These are phyloP conservation scores for Heterohyrax brucei DNA, from an alignment of 2,797 vertebrate genomes.

Conservation along the genomic window DNA sequence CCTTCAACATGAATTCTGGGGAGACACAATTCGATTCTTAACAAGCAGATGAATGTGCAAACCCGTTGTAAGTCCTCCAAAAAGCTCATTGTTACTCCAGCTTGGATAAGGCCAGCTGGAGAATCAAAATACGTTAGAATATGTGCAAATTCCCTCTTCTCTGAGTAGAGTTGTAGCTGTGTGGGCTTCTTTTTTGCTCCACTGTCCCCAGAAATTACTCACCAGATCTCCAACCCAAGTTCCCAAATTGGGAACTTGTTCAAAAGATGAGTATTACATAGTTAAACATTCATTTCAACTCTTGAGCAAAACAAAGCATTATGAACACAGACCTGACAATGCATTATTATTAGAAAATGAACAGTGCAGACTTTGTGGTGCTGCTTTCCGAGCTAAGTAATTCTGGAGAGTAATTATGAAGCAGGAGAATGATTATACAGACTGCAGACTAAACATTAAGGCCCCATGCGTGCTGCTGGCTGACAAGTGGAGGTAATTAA, in stretches of 20 bases:
- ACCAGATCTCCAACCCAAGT: not conserved
- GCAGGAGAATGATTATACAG: slow-evolving; percentile 89
- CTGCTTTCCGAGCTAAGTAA: slow-evolving; percentile 82
- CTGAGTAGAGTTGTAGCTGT: not conserved
- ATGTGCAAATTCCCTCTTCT: not conserved
- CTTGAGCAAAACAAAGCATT: slow-evolving; percentile 16
- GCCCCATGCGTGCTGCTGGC: slow-evolving; percentile 87
- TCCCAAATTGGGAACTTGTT: slow-evolving; percentile 38
- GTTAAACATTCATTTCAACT: not conserved
- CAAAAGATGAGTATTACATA: not conserved
- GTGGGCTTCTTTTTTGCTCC: not conserved
- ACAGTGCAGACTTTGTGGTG: slow-evolving; percentile 74
- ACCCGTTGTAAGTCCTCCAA: not conserved
- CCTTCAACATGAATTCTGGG: not conserved
- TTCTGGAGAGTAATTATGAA: slow-evolving; percentile 83
- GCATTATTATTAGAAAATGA: slow-evolving; percentile 75
- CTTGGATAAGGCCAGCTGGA: not conserved
- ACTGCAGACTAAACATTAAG: slow-evolving; percentile 92
- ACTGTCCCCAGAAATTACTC: not conserved
- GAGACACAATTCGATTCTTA: not conserved
- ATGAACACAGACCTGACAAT: slow-evolving; percentile 69
- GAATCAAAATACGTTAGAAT: not conserved
- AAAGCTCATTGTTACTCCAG: not conserved
- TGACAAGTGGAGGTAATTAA: slow-evolving; percentile 91
- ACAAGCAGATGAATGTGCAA: not conserved